These are phyloP conservation scores for Schizopygopsis malacanthus DNA, from an alignment of 2,797 vertebrate genomes.

Conservation along the genomic window DNA sequence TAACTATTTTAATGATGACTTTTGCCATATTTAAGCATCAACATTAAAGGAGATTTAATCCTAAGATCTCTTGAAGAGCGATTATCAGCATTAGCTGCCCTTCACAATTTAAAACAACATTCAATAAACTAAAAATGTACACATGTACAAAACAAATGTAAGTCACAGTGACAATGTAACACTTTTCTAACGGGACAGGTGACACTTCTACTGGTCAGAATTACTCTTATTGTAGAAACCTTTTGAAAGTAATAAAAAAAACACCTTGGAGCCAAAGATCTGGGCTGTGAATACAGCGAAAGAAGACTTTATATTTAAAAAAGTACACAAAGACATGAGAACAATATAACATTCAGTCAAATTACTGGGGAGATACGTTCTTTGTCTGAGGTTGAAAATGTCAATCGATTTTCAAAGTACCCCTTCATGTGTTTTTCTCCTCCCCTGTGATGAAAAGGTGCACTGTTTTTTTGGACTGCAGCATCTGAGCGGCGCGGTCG, in stretches of 20 bases:
- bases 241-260: background rate
- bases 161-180: background rate
- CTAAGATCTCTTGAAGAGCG: background rate
- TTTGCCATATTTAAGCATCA: background rate
- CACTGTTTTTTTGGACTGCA: conserved; percentile 87
- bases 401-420: background rate
- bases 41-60: background rate
- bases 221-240: background rate
- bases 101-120: background rate
- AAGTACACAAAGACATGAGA: background rate
- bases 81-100: background rate
- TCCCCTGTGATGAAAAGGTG: conserved; percentile 95
- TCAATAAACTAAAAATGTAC: background rate
- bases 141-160: background rate
- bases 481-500: conserved; percentile 90
- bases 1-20: background rate
- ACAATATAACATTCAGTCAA: background rate
- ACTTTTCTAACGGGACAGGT: background rate
- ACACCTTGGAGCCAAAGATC: background rate
- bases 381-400: background rate
- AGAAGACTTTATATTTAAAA: background rate
- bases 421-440: conserved; percentile 63
- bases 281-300: background rate
- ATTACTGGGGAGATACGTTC: background rate
- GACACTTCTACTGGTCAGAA: background rate